Evolutionary conservation across 37 sponge, comb jelly and placozoan genomes (phyloP).

Genomic region (Crambe crambe): DNA sequence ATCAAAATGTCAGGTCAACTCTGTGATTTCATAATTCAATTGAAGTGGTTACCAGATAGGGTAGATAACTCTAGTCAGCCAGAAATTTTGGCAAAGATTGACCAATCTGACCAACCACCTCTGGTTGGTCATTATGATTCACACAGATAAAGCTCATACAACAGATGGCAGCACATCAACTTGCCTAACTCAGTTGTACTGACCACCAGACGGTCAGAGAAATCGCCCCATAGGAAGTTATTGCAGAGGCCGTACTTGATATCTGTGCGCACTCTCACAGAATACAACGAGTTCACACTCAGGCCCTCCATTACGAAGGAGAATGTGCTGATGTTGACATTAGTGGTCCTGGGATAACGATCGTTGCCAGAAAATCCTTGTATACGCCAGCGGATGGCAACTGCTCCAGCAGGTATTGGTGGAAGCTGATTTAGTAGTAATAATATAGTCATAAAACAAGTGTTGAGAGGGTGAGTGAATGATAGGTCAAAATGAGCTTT

Average conservation of each 20-base stretch:
- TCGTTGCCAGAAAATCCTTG: background rate
- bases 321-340: background rate
- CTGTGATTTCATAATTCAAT: no score
- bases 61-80: no score
- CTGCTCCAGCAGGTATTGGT: conserved; percentile 2
- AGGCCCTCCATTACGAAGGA: background rate
- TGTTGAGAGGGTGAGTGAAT: background rate
- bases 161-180: no score
- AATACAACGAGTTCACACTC: background rate
- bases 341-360: background rate
- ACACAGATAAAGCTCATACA: no score
- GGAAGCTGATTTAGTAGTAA: background rate
- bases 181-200: background rate
- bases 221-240: background rate
- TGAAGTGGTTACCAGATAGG: no score
- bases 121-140: no score
- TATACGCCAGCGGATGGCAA: background rate
- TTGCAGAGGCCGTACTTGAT: background rate
- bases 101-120: no score
- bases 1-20: no score
- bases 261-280: background rate
- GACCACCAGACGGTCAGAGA: background rate
- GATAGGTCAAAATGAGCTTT: no score
- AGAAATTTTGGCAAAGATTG: no score
- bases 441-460: background rate